These are phyloP conservation scores for Petrocephalus schoutedeni DNA, from an alignment of 2,797 vertebrate genomes.

Conservation along the genomic window DNA sequence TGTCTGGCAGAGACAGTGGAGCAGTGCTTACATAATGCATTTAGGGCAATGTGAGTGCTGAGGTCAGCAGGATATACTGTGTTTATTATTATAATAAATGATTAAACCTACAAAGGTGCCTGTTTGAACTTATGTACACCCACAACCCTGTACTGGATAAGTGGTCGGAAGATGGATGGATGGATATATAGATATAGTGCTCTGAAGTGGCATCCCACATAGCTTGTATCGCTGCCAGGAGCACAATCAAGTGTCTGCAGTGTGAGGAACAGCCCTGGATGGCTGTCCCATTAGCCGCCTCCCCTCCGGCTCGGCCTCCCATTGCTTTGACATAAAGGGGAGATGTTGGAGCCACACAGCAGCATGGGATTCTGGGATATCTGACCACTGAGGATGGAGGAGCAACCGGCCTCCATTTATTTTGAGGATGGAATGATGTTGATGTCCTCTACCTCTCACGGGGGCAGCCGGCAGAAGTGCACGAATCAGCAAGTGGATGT, in stretches of 20 bases:
- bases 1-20: neutral
- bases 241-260: neutral
- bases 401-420: constrained; percentile 31
- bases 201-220: neutral
- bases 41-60: constrained; percentile 13
- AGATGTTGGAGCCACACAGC: neutral
- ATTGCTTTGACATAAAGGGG: neutral
- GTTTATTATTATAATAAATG: neutral
- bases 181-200: neutral
- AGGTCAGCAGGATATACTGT: neutral
- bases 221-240: neutral
- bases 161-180: constrained; percentile 1
- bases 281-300: neutral
- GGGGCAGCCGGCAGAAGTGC: neutral
- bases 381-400: constrained; percentile 26
- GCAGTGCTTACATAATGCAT: constrained; percentile 4
- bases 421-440: constrained; percentile 15
- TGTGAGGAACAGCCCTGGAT: neutral
- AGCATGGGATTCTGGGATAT: constrained; percentile 25
- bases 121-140: neutral
- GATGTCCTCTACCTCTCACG: constrained; percentile 31
- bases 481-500: neutral
- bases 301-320: neutral
- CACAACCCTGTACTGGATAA: neutral
- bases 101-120: neutral